Percentiles rank a stretch among this genome's conserved stretches.
Conservation (phyloP, 2,797 vertebrate genomes). For the Spheniscus humboldti region DNA sequence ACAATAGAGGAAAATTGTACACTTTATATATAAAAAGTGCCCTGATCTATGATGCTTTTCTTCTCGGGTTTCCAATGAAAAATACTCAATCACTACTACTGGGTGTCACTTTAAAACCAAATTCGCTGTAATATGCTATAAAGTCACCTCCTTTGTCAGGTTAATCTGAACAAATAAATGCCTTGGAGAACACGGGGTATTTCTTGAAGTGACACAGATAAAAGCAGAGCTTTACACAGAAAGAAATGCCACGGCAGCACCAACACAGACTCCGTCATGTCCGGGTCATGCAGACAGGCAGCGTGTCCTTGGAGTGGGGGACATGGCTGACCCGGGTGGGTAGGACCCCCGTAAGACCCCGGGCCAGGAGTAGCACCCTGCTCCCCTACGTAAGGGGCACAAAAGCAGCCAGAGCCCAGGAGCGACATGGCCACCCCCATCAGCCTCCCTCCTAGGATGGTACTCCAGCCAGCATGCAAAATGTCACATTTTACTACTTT, state of each 20-base stretch:
- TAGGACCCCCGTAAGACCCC: too few species aligned
- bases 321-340: fast-evolving
- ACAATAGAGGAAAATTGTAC: not conserved
- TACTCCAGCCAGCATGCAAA: not conserved
- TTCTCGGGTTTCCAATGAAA: not conserved
- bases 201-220: not conserved
- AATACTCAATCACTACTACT: not conserved
- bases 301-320: fast-evolving
- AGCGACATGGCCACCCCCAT: fast-evolving
- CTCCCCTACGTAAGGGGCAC: fast-evolving
- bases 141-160: not conserved
- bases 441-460: not conserved
- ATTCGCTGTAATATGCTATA: not conserved
- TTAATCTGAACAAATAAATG: not conserved
- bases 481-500: not conserved
- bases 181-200: not conserved
- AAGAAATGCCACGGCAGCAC: not conserved
- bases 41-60: not conserved
- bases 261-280: not conserved
- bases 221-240: not conserved
- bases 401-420: not conserved
- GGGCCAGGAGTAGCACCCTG: not conserved
- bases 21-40: not conserved
- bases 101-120: not conserved
- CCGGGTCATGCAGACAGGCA: not conserved